phyloP scores from a whole-genome alignment of 1,140 invertebrate species.

The Arion vulgaris region DNA sequence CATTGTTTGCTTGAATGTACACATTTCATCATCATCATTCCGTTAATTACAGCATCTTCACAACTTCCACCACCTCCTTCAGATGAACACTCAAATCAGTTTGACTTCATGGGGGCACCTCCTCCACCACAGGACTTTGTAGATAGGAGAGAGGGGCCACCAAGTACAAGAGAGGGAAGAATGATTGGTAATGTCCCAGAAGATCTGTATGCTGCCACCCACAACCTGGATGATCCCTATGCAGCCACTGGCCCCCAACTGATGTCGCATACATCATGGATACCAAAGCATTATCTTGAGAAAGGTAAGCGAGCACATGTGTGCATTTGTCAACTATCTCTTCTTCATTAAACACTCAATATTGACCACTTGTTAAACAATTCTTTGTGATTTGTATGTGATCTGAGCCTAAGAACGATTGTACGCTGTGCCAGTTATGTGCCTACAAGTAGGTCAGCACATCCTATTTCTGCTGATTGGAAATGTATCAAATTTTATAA shows the following conservation, averaged over 20 bases:
- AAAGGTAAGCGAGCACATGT: conserved; percentile 34
- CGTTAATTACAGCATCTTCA: conserved; percentile 11
- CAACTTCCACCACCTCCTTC: conserved; percentile 19
- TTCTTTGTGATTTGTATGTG: no score
- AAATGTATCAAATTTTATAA: no score
- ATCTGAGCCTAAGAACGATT: no score
- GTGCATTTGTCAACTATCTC: no score
- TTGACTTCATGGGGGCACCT: conserved; percentile 15
- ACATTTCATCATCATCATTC: not conserved
- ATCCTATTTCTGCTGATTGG: no score
- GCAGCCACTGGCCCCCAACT: conserved; percentile 36
- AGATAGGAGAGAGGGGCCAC: conserved; percentile 28
- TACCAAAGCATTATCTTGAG: conserved; percentile 36
- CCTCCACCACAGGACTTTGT: conserved; percentile 33
- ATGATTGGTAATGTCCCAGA: conserved; percentile 18
- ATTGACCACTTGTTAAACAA: no score
- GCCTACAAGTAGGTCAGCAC: no score
- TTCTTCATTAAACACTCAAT: no score
- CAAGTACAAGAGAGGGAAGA: conserved; percentile 21
- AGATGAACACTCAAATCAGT: conserved; percentile 2
- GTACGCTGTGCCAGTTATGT: no score
- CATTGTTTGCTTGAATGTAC: no score
- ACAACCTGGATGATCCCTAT: conserved; percentile 24
- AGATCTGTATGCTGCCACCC: conserved; percentile 16
- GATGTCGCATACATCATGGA: conserved; percentile 25